Evolutionary conservation across 2,797 vertebrate species (phyloP), one percentile per base, ranked within the genome.

Genomic region (Eupleurogrammus muticus): DNA sequence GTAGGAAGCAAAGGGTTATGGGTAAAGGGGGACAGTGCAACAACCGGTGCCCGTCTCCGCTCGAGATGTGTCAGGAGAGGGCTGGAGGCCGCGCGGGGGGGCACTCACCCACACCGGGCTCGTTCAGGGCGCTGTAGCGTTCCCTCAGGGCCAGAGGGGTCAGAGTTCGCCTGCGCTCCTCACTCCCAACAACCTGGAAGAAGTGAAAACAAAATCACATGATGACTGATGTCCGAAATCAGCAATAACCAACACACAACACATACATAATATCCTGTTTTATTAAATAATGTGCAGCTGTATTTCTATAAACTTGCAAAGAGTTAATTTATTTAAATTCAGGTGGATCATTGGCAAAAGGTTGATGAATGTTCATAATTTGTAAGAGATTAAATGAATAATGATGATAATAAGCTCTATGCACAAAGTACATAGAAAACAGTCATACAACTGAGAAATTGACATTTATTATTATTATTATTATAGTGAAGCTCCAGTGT

Each of bases 91-190:
- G 69, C 68, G 76, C 75, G 70, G 42, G 1, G 54, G 13, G 67
- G 59, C 65, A 90, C 95, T 46, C 94, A 99, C 98, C 97, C 4
- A 94, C 85, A 10, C 94, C 93, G 0, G 95, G 94, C 81, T 99
- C 97, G 0, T 94, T 97, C 65, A 97, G 94, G 4, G 96, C 90
- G 77, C 96, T 97, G 92, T 97, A 98, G 72, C 97, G 94, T 85
- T 97, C 97, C 73, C 96, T 91, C 83, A 99, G 93, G 51, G 96
- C 95, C 12, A 99, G 84, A 0, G 97, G 97, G 0, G 97, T 99
- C 76, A 98, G 73, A 0, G 97, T 99, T 75, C 97, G 94, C 73
- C 96, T 93, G 34, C 96, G 94, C 63, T 99, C 97, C 54, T 99
- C 97, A 0, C 94, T 95, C 64, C 95, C 93, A 0, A 90, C 93